Conservation (phyloP, 2,888 invertebrate genomes). For the Mactromeris polynyma region DNA sequence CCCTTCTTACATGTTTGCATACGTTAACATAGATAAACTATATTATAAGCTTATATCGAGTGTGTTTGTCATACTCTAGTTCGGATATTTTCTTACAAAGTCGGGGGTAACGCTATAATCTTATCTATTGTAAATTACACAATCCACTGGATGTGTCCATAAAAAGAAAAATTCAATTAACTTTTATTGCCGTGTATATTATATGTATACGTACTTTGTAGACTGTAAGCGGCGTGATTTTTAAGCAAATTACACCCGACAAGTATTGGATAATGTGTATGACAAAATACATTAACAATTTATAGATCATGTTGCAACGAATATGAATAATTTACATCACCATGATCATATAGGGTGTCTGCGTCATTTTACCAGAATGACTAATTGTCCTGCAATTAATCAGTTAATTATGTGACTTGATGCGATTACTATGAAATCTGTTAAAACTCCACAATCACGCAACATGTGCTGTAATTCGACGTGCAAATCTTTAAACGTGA, state of each 20-base stretch:
- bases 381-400: no score
- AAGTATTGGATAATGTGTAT: neutral
- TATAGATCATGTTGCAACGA: no score
- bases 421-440: no score
- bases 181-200: neutral
- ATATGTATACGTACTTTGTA: neutral
- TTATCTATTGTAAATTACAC: conserved; percentile 9
- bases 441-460: neutral
- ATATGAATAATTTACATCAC: no score
- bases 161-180: conserved; percentile 10
- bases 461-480: neutral
- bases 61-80: neutral
- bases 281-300: no score
- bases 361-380: no score
- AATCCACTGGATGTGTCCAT: neutral
- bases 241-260: neutral
- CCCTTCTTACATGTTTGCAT: neutral
- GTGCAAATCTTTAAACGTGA: neutral
- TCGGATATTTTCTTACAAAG: neutral
- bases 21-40: neutral
- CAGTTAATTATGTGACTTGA: no score
- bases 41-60: neutral
- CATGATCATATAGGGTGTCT: no score
- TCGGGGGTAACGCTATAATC: neutral
- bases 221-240: neutral